These are phyloP conservation scores for Chymomyza procnemis DNA, from an alignment of 2,888 invertebrate species.

Conservation along the genomic window DNA sequence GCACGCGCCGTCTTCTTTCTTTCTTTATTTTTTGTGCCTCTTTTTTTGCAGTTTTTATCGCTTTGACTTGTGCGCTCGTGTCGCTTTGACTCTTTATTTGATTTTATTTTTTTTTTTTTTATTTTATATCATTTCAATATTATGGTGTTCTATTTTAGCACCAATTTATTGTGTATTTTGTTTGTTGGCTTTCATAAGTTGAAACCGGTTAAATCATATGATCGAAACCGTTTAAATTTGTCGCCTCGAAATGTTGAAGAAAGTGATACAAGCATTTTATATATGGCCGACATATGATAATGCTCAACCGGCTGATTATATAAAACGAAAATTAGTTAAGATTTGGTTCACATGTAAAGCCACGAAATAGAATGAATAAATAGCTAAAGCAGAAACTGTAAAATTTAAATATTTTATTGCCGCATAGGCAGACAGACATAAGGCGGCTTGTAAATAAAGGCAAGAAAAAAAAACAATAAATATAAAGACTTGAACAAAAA, in stretches of 20 bases:
- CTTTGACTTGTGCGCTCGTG: no score
- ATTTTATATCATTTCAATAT: not conserved
- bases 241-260: not conserved
- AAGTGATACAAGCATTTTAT: not conserved
- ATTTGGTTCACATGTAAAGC: constrained; percentile 19
- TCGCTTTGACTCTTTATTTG: no score
- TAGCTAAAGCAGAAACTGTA: not conserved
- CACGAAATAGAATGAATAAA: constrained; percentile 23
- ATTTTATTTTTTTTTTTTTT: not conserved
- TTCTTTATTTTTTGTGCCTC: constrained; percentile 29
- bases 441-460: constrained; percentile 8
- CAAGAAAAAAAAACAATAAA: constrained; percentile 22
- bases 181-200: constrained; percentile 1
- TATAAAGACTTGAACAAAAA: constrained; percentile 36
- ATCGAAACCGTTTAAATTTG: not conserved
- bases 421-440: constrained; percentile 6
- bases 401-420: not conserved
- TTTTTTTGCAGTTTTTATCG: constrained; percentile 6
- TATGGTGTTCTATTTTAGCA: constrained; percentile 16
- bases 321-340: not conserved
- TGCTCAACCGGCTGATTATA: not conserved
- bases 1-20: constrained; percentile 56
- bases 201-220: not conserved
- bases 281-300: not conserved
- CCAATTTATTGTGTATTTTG: not conserved